Percentiles rank a stretch among this genome's conserved stretches.
These are phyloP conservation scores for Hypolimnas misippus DNA, from an alignment of 2,888 invertebrate species.

Conservation along the genomic window DNA sequence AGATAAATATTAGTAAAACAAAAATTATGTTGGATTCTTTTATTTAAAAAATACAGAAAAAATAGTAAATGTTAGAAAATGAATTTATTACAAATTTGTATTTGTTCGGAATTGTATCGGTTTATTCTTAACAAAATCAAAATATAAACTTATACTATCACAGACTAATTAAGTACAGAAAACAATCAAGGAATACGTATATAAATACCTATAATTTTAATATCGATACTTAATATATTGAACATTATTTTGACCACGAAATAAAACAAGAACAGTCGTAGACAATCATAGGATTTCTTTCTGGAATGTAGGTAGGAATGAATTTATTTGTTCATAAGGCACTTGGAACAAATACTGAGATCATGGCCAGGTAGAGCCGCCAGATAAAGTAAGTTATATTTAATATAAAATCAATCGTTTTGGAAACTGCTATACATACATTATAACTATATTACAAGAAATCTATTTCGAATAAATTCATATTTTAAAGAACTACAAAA, in stretches of 20 bases:
- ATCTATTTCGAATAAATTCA: constrained; percentile 41
- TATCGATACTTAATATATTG: constrained; percentile 20
- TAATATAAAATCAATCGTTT: constrained; percentile 26
- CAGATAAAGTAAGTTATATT: constrained; percentile 17
- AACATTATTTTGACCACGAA: constrained; percentile 26
- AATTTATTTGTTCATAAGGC: constrained; percentile 80
- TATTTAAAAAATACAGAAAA: constrained; percentile 80
- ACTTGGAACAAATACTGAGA: constrained; percentile 80
- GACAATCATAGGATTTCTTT: constrained; percentile 19
- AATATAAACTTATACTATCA: constrained; percentile 65
- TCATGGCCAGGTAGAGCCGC: constrained; percentile 50
- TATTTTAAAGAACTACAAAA: constrained; percentile 61
- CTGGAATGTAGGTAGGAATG: constrained; percentile 75
- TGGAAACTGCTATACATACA: constrained; percentile 34
- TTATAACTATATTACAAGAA: constrained; percentile 35
- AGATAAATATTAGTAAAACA: constrained; percentile 28
- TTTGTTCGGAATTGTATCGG: constrained; percentile 48
- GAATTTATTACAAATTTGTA: constrained; percentile 83
- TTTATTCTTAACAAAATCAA: constrained; percentile 35
- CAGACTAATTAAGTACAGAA: constrained; percentile 74
- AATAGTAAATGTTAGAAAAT: constrained; percentile 77
- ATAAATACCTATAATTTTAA: constrained; percentile 32
- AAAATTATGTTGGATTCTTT: constrained; percentile 54
- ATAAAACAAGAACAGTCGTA: constrained; percentile 23
- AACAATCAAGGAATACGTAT: constrained; percentile 36